phyloP scores from a whole-genome alignment of 2,797 vertebrate genomes.

The Orestias chungarensis region DNA sequence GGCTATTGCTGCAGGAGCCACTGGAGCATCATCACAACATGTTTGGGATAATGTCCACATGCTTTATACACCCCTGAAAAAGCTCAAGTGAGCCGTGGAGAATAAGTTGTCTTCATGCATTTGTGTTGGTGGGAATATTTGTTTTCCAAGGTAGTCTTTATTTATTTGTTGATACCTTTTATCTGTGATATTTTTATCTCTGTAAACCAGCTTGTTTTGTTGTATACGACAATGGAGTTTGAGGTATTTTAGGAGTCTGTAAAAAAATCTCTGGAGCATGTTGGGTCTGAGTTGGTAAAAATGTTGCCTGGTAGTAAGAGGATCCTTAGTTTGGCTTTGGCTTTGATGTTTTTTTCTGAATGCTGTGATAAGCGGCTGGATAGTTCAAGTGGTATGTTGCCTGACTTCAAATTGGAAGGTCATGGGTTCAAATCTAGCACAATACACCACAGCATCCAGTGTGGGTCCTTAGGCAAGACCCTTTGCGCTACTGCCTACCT shows the following conservation, averaged over 20 bases:
- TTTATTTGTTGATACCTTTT: background rate
- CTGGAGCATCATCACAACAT: conserved; percentile 1
- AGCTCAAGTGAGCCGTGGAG: background rate
- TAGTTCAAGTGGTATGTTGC: no score
- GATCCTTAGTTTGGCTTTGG: background rate
- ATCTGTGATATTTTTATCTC: background rate
- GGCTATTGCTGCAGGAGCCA: conserved; percentile 24
- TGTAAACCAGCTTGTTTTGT: background rate
- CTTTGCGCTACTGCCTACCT: no score
- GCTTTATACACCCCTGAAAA: conserved; percentile 13
- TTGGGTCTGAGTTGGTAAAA: no score
- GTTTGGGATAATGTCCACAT: conserved; percentile 32
- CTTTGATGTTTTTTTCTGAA: no score
- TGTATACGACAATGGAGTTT: background rate
- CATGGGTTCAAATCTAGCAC: no score
- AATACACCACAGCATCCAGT: no score
- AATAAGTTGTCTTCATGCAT: background rate
- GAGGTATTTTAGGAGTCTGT: background rate
- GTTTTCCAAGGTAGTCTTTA: background rate
- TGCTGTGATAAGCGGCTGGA: no score
- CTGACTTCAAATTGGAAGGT: no score
- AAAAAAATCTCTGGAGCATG: no score
- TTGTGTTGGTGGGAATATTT: background rate
- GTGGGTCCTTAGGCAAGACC: no score
- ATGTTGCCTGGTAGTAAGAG: no score